Percentiles rank a stretch among this genome's conserved stretches.
Evolutionary conservation across 2,888 invertebrate species (phyloP).

Genomic region (Ametastegia equiseti): DNA sequence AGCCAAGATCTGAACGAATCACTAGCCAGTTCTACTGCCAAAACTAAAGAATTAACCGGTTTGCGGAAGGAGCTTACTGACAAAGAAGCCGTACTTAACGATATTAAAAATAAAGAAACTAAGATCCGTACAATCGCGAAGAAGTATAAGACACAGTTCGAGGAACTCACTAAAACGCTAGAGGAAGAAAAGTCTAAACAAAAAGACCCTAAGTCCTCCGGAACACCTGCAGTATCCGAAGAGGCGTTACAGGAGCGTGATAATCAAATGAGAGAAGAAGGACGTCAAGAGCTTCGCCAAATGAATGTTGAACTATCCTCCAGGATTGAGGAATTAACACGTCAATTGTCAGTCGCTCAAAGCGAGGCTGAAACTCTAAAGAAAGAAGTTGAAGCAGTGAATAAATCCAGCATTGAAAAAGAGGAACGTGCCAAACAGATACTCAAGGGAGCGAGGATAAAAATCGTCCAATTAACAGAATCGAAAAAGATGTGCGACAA

Average conservation of each 20-base stretch:
- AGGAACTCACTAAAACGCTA: slow-evolving; percentile 84
- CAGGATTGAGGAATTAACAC: slow-evolving; percentile 71
- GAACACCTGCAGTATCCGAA: slow-evolving; percentile 74
- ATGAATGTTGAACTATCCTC: slow-evolving; percentile 63
- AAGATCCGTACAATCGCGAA: slow-evolving; percentile 93
- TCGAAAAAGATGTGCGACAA: slow-evolving; percentile 79
- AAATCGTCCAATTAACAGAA: slow-evolving; percentile 86
- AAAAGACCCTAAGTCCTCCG: slow-evolving; percentile 77
- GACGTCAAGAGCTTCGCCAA: slow-evolving; percentile 75
- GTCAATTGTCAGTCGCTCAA: slow-evolving; percentile 76
- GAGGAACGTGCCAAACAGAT: slow-evolving; percentile 83
- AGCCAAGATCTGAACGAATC: slow-evolving; percentile 83
- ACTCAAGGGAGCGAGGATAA: slow-evolving; percentile 85
- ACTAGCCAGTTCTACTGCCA: slow-evolving; percentile 79
- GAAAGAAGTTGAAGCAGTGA: slow-evolving; percentile 81
- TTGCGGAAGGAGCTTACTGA: slow-evolving; percentile 82
- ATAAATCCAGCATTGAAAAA: slow-evolving; percentile 79
- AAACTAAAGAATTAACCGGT: slow-evolving; percentile 81
- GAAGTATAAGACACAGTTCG: slow-evolving; percentile 92
- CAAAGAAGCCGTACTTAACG: slow-evolving; percentile 83
- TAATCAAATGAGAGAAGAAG: slow-evolving; percentile 76
- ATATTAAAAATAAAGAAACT: slow-evolving; percentile 84
- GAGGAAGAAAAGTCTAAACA: slow-evolving; percentile 81
- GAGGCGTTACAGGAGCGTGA: slow-evolving; percentile 75
- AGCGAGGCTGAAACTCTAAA: slow-evolving; percentile 82